Evolutionary conservation across 2,113 vertebrate genomes (phyloP).

Genomic region (Picathartes gymnocephalus): DNA sequence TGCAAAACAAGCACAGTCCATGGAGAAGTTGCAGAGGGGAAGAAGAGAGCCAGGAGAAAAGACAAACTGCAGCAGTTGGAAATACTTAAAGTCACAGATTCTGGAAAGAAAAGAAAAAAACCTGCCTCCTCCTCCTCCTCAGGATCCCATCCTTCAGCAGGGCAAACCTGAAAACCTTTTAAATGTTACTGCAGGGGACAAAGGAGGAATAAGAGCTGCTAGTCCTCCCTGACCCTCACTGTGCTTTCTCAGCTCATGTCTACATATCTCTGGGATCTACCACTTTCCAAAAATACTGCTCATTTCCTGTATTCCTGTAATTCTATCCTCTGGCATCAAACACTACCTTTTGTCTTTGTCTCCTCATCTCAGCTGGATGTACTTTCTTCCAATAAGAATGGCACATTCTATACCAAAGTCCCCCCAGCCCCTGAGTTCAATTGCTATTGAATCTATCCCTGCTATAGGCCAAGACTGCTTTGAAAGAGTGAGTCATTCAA

Average conservation of each 20-base stretch:
- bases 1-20: not conserved
- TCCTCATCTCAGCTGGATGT: not conserved
- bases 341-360: not conserved
- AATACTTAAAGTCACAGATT: not conserved
- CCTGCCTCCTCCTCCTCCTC: not conserved
- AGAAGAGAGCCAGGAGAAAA: not conserved
- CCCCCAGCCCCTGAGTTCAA: not conserved
- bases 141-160: not conserved
- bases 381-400: not conserved
- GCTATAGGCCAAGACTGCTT: not conserved
- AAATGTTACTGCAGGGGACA: not conserved
- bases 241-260: not conserved
- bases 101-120: not conserved
- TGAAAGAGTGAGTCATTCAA: constrained; percentile 28
- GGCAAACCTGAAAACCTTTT: not conserved
- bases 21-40: not conserved
- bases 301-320: not conserved
- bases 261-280: not conserved
- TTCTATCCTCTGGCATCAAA: not conserved
- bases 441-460: not conserved
- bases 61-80: not conserved
- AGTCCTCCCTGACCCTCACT: not conserved
- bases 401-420: not conserved
- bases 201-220: not conserved
- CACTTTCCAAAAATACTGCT: not conserved